These are phyloP conservation scores for Papilio helenus DNA, from an alignment of 1,140 invertebrate genomes.

Conservation along the genomic window DNA sequence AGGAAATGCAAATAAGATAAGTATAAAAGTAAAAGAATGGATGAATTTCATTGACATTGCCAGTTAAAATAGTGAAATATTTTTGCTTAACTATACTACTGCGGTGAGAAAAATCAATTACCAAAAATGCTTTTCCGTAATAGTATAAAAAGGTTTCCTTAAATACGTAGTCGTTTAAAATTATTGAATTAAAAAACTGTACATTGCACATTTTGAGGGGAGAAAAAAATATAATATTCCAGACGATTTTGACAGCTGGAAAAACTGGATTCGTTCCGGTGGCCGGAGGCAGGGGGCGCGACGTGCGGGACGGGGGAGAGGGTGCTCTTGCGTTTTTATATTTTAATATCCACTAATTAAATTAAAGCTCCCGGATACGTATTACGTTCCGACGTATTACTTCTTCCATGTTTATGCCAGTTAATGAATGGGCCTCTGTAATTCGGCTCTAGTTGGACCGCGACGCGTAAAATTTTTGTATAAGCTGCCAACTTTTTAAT, in stretches of 20 bases:
- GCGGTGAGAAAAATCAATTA: neutral
- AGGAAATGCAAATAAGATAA: neutral
- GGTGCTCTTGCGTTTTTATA: slow-evolving; percentile 34
- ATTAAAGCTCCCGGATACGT: slow-evolving; percentile 47
- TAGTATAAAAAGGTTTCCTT: neutral
- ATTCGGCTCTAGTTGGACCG: slow-evolving; percentile 37
- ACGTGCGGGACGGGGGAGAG: neutral
- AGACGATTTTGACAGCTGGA: slow-evolving; percentile 37
- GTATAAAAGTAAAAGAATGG: neutral
- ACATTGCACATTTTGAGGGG: slow-evolving; percentile 19
- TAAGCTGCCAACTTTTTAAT: slow-evolving; percentile 39
- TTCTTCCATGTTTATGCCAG: slow-evolving; percentile 45
- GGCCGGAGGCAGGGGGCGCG: neutral
- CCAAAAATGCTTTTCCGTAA: neutral
- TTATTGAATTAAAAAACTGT: neutral
- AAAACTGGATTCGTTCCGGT: slow-evolving; percentile 37
- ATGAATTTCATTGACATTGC: neutral
- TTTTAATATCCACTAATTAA: slow-evolving; percentile 45
- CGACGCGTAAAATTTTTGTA: slow-evolving; percentile 39
- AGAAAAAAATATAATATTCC: slow-evolving; percentile 35
- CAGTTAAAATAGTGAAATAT: neutral
- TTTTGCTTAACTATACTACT: neutral
- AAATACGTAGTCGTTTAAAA: neutral
- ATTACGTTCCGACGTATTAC: slow-evolving; percentile 47
- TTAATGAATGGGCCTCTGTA: slow-evolving; percentile 46